Evolutionary conservation across 1,140 invertebrate genomes (phyloP), one percentile per base, ranked within the genome.

Genomic region (Drosophila aff.): DNA sequence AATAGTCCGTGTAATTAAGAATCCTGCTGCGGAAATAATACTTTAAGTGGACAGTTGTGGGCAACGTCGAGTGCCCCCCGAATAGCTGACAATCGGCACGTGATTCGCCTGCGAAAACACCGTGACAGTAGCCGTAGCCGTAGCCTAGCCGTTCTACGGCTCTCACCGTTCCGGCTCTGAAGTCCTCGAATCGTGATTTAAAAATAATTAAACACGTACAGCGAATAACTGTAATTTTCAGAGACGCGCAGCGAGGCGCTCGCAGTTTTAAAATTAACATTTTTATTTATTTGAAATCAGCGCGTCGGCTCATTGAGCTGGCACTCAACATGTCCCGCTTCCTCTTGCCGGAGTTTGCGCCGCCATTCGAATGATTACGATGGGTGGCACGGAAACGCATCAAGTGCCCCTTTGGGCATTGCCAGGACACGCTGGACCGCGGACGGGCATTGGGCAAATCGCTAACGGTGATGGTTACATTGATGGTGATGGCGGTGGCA

Each of bases 321-420:
- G 59, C 74, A 81, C 65, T 66, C 65, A 71, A 68, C 64, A 47
- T 71, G 77, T 76, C 61, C 64, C 69, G 36, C 31, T 53, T 65
- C 28, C 53, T 16, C 44, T 47, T 33, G 40, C 40, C 26, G n/a
- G 15, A 40, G 65, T n/a, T 3, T 2, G 13, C 10, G 16, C n/a
- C 58, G 81, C 89, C 61, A 81, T 81, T 50, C 69, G 79, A 60
- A 91, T 93, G 95, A 94, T 96, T 69, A 96, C 96, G 2, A 96
- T 96, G 95, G 96, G 96, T 5, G 96, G 96, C 44, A 97, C 96
- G 47, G 96, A 96, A 92, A 96, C 96, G 55, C 96, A 96, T 79
- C 96, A 96, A 92, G 96, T 96, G 91, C 96, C 96, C 96, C 6
- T 96, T 96, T 91, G 96, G 95, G 96, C 94, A 93, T 93, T 94